Percentiles rank a stretch among this genome's conserved stretches.
phyloP scores from a whole-genome alignment of 2,888 invertebrate species.

The Pilophorus perplexus region DNA sequence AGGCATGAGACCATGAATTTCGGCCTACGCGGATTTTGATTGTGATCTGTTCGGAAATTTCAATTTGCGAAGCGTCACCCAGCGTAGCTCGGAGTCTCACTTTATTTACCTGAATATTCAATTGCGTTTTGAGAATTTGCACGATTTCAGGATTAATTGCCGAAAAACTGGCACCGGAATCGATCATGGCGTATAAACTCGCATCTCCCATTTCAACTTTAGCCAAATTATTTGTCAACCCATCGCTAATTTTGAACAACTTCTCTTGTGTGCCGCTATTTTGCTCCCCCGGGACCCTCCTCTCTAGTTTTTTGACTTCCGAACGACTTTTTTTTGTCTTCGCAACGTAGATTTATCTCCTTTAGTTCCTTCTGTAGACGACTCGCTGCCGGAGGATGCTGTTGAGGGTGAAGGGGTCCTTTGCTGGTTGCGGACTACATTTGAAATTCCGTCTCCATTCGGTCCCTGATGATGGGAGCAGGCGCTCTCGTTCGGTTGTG shows the following conservation, averaged over 20 bases:
- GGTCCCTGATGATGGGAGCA: neutral
- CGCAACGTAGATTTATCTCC: neutral
- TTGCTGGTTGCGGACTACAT: neutral
- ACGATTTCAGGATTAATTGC: neutral
- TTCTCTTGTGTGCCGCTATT: neutral
- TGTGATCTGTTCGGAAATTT: neutral
- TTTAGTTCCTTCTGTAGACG: neutral
- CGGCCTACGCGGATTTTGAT: neutral
- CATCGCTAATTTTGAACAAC: neutral
- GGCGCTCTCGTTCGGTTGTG: too few relatives aligned
- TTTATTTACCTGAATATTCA: neutral
- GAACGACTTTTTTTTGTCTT: neutral
- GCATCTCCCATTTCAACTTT: neutral
- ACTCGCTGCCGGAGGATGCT: neutral
- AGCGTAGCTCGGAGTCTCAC: neutral
- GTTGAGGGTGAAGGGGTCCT: neutral
- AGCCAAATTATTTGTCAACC: neutral
- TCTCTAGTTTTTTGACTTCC: slow-evolving; percentile 30
- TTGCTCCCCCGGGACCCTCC: neutral
- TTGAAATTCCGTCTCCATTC: neutral
- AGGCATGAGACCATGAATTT: neutral
- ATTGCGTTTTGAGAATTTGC: neutral
- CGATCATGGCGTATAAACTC: neutral
- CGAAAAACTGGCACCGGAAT: neutral
- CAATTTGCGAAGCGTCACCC: slow-evolving; percentile 4